Percentiles rank a stretch among this genome's conserved stretches.
Evolutionary conservation across 2,113 vertebrate species (phyloP).

Genomic region (Nyctibius bracteatus): DNA sequence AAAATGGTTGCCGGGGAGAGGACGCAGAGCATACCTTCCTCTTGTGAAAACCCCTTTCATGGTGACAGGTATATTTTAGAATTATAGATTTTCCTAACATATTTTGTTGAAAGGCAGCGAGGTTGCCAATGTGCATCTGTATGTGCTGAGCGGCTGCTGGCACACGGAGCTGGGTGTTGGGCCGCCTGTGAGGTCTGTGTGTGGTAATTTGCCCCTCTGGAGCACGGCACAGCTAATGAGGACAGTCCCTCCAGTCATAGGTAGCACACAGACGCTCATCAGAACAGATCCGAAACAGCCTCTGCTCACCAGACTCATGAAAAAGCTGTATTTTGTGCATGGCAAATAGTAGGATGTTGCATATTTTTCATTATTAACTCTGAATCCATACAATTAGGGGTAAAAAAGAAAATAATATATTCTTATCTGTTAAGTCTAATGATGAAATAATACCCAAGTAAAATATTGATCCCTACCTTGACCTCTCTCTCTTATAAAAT

Average conservation of each 20-base stretch:
- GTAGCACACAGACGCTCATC: background rate
- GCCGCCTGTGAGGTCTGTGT: background rate
- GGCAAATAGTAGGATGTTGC: background rate
- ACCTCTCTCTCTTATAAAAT: background rate
- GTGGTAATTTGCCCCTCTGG: slow-evolving; percentile 28
- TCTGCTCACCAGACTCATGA: background rate
- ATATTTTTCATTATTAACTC: background rate
- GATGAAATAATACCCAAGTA: background rate
- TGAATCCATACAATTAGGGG: background rate
- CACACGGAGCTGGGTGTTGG: background rate
- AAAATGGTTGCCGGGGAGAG: slow-evolving; percentile 14
- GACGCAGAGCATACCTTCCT: background rate
- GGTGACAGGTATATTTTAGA: background rate
- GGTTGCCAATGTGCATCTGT: background rate
- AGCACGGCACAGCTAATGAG: slow-evolving; percentile 12
- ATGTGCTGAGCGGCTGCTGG: slow-evolving; percentile 35
- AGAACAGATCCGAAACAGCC: background rate
- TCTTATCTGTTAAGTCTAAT: background rate
- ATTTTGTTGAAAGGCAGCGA: background rate
- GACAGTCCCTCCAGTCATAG: background rate
- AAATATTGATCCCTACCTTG: background rate
- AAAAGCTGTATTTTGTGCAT: background rate
- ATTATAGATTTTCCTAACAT: background rate
- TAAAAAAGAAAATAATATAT: background rate
- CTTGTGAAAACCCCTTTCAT: background rate